These are phyloP conservation scores for Tychaedon coryphoeus DNA, from an alignment of 2,113 vertebrate species.

Conservation along the genomic window DNA sequence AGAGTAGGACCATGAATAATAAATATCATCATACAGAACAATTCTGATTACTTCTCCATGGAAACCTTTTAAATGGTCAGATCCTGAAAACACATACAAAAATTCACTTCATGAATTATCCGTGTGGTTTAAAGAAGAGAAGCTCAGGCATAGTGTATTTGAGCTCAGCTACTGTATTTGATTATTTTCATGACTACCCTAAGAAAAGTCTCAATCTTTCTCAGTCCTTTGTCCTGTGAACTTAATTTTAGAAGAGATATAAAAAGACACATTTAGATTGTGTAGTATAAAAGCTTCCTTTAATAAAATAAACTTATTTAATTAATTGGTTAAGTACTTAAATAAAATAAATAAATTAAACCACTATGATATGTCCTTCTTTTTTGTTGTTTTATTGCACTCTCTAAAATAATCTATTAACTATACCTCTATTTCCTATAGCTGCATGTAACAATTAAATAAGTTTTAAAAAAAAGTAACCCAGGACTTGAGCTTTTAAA, in stretches of 20 bases:
- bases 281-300: not conserved
- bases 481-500: accelerated
- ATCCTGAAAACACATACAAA: constrained; percentile 23
- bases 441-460: not conserved
- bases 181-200: not conserved
- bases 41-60: constrained; percentile 64
- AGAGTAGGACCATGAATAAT: constrained; percentile 61
- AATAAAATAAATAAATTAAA: not conserved
- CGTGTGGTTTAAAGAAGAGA: not conserved
- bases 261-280: not conserved
- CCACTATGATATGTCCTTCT: not conserved
- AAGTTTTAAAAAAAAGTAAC: not conserved
- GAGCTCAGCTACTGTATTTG: not conserved
- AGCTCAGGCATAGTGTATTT: not conserved
- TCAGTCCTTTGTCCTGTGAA: not conserved
- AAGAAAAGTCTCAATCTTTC: not conserved
- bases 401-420: not conserved
- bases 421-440: not conserved
- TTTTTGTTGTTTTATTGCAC: not conserved
- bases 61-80: constrained; percentile 32
- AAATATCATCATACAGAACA: constrained; percentile 39
- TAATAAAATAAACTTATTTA: not conserved
- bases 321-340: not conserved
- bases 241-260: not conserved
- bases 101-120: not conserved